These are phyloP conservation scores for Drosophila monieri DNA, from an alignment of 2,888 invertebrate genomes.

Conservation along the genomic window DNA sequence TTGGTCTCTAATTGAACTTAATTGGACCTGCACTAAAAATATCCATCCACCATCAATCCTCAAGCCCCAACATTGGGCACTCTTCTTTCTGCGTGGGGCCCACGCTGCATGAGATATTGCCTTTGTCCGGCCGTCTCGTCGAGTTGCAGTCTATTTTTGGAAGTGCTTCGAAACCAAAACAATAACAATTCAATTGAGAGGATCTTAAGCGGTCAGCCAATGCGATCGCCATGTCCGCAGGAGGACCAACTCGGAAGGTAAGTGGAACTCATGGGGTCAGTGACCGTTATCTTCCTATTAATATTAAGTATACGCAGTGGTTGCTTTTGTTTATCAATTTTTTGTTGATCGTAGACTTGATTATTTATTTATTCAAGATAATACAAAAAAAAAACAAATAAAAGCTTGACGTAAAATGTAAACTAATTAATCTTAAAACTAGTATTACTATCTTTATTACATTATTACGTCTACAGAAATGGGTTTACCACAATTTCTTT, in stretches of 20 bases:
- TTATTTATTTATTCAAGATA: background rate
- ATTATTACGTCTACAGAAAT: too few species aligned
- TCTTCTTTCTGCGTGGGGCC: conserved; percentile 36
- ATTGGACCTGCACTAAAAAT: conserved; percentile 71
- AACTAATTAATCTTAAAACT: background rate
- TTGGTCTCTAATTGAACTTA: conserved; percentile 70
- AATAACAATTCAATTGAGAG: conserved; percentile 38
- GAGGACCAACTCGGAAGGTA: background rate
- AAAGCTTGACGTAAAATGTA: background rate
- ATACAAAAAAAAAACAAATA: background rate
- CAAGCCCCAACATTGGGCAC: conserved; percentile 21
- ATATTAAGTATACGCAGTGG: conserved; percentile 1
- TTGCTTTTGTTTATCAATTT: background rate
- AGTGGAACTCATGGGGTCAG: background rate
- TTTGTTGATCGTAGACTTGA: background rate
- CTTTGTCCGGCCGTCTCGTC: conserved; percentile 25
- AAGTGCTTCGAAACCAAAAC: conserved; percentile 49
- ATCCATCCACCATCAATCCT: conserved; percentile 67
- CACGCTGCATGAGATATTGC: conserved; percentile 9
- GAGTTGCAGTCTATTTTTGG: conserved; percentile 56
- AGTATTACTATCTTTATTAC: too few species aligned
- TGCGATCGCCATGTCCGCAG: conserved; percentile 1
- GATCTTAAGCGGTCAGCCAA: background rate
- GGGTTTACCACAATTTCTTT: too few species aligned
- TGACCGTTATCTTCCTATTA: background rate